phyloP scores from a whole-genome alignment of 37 sponge, comb jelly and placozoan species.

The Corticium candelabrum region DNA sequence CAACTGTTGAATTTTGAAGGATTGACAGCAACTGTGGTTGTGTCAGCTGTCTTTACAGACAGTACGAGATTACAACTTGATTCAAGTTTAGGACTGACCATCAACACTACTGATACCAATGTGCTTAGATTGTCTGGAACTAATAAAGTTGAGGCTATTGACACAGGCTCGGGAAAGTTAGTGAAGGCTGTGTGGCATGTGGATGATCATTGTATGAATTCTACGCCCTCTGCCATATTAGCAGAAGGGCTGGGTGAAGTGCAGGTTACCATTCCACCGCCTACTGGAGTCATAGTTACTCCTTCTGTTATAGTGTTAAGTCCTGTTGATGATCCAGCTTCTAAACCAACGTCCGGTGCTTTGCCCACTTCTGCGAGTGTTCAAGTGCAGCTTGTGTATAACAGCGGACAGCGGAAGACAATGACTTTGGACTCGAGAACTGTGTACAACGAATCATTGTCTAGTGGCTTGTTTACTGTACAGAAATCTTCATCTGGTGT shows the following conservation, averaged over 20 bases:
- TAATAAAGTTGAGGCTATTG: background rate
- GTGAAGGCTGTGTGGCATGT: background rate
- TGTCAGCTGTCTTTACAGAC: conserved; percentile 56
- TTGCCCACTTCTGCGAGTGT: background rate
- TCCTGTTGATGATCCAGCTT: background rate
- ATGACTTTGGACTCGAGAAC: background rate
- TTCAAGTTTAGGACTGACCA: background rate
- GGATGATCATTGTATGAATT: background rate
- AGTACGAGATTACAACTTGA: background rate
- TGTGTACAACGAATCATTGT: background rate
- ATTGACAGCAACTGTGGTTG: conserved; percentile 13
- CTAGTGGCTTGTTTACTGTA: conserved; percentile 3
- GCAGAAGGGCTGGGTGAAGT: background rate
- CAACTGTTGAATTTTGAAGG: conserved; percentile 47
- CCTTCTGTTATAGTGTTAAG: background rate
- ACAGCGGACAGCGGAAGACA: background rate
- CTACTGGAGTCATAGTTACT: background rate
- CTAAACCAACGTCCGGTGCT: background rate
- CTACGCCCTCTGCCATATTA: background rate
- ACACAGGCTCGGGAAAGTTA: conserved; percentile 1
- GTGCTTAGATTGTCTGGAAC: background rate
- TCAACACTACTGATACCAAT: background rate
- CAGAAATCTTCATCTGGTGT: background rate
- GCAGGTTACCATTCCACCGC: background rate
- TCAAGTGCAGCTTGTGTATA: background rate